These are phyloP conservation scores for Nesidiocoris tenuis DNA, from an alignment of 2,888 invertebrate species.

Conservation along the genomic window DNA sequence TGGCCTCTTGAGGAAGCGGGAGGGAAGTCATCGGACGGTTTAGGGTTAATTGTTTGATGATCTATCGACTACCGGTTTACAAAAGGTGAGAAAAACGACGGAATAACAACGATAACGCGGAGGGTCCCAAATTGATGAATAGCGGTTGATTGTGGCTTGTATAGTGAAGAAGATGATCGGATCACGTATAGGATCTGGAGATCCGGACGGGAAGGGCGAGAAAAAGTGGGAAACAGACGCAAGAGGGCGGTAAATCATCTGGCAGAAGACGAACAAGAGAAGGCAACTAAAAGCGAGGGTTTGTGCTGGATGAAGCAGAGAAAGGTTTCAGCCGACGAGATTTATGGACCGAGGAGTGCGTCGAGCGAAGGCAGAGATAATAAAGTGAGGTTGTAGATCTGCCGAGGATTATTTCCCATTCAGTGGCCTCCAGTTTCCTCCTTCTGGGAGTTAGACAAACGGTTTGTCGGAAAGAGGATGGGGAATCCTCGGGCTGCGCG, in stretches of 20 bases:
- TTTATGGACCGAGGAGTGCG: slow-evolving; percentile 31
- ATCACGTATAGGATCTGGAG: slow-evolving; percentile 13
- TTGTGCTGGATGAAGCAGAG: neutral
- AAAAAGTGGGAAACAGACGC: slow-evolving; percentile 6
- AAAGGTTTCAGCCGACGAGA: slow-evolving; percentile 21
- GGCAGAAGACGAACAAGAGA: slow-evolving; percentile 15
- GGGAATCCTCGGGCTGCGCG: slow-evolving; percentile 18
- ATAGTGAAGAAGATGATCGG: slow-evolving; percentile 28
- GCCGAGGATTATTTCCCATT: slow-evolving; percentile 45
- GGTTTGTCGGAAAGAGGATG: slow-evolving; percentile 2
- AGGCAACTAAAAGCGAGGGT: neutral
- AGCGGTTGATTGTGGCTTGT: slow-evolving; percentile 42
- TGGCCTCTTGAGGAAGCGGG: slow-evolving; percentile 7
- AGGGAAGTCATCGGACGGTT: slow-evolving; percentile 15
- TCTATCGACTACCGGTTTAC: slow-evolving; percentile 31
- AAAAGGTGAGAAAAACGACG: slow-evolving; percentile 37
- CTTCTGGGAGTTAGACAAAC: slow-evolving; percentile 33
- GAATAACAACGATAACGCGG: slow-evolving; percentile 4
- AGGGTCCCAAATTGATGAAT: slow-evolving; percentile 24
- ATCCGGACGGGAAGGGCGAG: slow-evolving; percentile 9
- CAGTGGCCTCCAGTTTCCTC: slow-evolving; percentile 41
- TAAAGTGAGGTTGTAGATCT: slow-evolving; percentile 46
- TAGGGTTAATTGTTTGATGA: slow-evolving; percentile 34
- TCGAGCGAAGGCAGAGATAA: slow-evolving; percentile 37
- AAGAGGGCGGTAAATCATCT: slow-evolving; percentile 42